These are phyloP conservation scores for Zoanthus sansibaricus DNA, from an alignment of 92 coral and sea anemone genomes.

Conservation along the genomic window DNA sequence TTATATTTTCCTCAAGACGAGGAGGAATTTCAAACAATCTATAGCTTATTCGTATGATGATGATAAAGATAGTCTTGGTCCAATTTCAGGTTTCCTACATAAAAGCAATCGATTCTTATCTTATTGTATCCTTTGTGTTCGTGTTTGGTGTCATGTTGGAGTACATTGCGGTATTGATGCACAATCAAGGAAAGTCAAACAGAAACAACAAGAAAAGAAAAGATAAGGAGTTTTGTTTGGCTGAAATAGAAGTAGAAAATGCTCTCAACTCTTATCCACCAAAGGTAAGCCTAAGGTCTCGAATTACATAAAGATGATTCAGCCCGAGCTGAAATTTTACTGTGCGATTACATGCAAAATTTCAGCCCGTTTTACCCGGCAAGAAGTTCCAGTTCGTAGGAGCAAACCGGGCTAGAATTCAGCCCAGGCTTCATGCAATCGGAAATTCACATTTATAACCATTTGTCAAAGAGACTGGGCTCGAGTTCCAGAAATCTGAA, in stretches of 20 bases:
- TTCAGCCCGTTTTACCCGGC: too few relatives aligned
- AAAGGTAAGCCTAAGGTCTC: neutral
- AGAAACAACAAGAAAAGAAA: conserved; percentile 31
- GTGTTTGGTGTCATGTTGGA: conserved; percentile 94
- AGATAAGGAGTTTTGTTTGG: conserved; percentile 35
- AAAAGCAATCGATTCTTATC: conserved; percentile 92
- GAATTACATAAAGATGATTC: too few relatives aligned
- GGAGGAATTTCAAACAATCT: too few relatives aligned
- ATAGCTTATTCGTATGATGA: neutral
- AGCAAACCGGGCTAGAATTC: too few relatives aligned
- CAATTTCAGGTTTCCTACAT: conserved; percentile 82
- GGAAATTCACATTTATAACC: too few relatives aligned
- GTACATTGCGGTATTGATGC: conserved; percentile 89
- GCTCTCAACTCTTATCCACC: conserved; percentile 41
- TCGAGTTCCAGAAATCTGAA: too few relatives aligned
- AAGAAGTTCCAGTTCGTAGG: too few relatives aligned
- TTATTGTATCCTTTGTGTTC: conserved; percentile 90
- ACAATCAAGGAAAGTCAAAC: conserved; percentile 37
- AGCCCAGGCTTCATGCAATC: too few relatives aligned
- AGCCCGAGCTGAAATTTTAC: too few relatives aligned
- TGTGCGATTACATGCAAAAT: too few relatives aligned
- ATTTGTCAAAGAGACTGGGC: too few relatives aligned
- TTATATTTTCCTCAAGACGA: too few relatives aligned
- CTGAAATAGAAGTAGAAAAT: conserved; percentile 21
- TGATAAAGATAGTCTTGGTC: neutral